Evolutionary conservation across 2,113 vertebrate species (phyloP), one percentile per base, ranked within the genome.

Genomic region (Oreochromis niloticus): DNA sequence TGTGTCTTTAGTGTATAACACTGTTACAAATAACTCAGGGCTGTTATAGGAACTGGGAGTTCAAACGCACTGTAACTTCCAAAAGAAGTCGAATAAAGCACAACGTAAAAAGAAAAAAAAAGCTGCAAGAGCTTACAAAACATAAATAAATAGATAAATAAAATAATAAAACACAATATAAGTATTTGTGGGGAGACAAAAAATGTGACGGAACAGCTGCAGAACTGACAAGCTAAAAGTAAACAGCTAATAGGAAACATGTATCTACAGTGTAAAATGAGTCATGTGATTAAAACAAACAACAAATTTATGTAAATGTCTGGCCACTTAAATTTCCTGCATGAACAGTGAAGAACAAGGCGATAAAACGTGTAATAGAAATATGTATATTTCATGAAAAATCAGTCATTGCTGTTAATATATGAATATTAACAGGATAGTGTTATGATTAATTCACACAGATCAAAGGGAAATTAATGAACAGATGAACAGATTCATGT

Each of bases 371-470:
- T 19, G 43, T 48, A 75, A 75, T 3, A 75, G 24, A 75, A 75
- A 50, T 19, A 75, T 50, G 43, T 32, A 50, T 75, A 30, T 75
- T 75, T 75, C 43, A 48, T 75, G 68, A 75, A 48, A 48, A 75
- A 11, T 75, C 68, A 7, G 24, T 75, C 39, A 73, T 17, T 73
- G 39, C 39, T 27, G 68, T 27, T 73, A 27, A 46, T 71, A 27
- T 6, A 10, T 27, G 0, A 73, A 73, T 46, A 73, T 73, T 73
- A 46, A 10, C 2, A 27, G 22, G 3, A 27, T 24, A 27, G 39
- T 73, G 46, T 73, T 68, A 22, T 8, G 7, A 41, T 68, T n/a
- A 43, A 43, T 24, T 24, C 39, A 43, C 14, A 41, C 6, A 22
- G n/a, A 41, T 71, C 39, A 71, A 71, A 22, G n/a, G 22, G 34